phyloP scores from a whole-genome alignment of 2,113 vertebrate genomes.

The Oryzias javanicus region DNA sequence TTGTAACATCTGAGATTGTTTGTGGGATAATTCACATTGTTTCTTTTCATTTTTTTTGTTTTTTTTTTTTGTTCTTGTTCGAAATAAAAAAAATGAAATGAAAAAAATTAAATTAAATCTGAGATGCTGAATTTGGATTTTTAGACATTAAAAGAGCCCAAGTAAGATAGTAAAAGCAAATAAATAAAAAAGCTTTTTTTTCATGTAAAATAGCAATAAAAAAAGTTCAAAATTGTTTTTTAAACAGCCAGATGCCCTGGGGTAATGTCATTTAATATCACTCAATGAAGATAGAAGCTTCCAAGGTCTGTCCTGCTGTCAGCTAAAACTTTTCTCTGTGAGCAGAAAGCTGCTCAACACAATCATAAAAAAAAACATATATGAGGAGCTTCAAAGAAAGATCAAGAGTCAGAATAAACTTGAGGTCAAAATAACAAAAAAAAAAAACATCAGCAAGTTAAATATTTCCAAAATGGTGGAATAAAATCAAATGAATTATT shows the following conservation, averaged over 20 bases:
- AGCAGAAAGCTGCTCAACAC: slow-evolving; percentile 29
- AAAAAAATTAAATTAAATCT: not conserved
- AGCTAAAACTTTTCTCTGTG: slow-evolving; percentile 22
- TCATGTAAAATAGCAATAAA: slow-evolving; percentile 1
- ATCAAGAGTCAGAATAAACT: slow-evolving; percentile 45
- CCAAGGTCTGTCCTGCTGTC: slow-evolving; percentile 26
- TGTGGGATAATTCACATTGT: too few relatives aligned
- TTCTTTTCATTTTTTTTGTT: too few relatives aligned
- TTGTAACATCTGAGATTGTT: too few relatives aligned
- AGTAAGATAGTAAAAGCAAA: not conserved
- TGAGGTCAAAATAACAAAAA: slow-evolving; percentile 51
- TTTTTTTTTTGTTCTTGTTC: too few relatives aligned
- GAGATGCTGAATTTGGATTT: not conserved
- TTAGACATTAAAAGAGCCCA: not conserved
- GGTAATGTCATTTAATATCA: slow-evolving; percentile 48
- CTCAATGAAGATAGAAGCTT: slow-evolving; percentile 33
- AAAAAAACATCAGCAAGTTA: slow-evolving; percentile 36
- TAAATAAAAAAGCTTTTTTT: slow-evolving; percentile 14
- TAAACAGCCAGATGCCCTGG: slow-evolving; percentile 21
- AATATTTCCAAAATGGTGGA: slow-evolving; percentile 21
- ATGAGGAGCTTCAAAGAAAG: slow-evolving; percentile 33
- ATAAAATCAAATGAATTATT: slow-evolving; percentile 46
- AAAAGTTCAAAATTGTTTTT: not conserved
- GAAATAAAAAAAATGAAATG: too few relatives aligned
- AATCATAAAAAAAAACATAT: slow-evolving; percentile 34